Percentiles rank a stretch among this genome's conserved stretches.
Conservation (phyloP, 2,113 vertebrate genomes). For the Pteronura brasiliensis region DNA sequence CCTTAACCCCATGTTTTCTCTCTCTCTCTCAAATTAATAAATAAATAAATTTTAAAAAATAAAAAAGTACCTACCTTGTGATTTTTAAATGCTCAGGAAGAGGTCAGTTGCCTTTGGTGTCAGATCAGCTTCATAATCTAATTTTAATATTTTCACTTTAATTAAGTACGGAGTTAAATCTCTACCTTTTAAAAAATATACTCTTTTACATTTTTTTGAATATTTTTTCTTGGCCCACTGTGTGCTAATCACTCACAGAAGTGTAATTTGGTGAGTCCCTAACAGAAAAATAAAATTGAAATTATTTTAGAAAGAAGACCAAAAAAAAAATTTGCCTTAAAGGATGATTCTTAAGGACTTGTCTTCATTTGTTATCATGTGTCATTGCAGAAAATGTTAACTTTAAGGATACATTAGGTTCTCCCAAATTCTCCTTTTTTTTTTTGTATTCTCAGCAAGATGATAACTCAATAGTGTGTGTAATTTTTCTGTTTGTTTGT, state of each 20-base stretch:
- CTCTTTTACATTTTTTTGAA: not conserved
- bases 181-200: not conserved
- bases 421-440: slow-evolving; percentile 32
- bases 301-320: not conserved
- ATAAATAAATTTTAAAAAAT: too few relatives aligned
- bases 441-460: slow-evolving; percentile 48
- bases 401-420: not conserved
- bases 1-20: too few relatives aligned
- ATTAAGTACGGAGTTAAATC: not conserved
- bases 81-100: not conserved
- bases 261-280: not conserved
- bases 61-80: not conserved
- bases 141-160: not conserved
- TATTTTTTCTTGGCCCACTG: not conserved
- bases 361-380: not conserved
- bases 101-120: not conserved
- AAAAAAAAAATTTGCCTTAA: not conserved
- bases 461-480: not conserved
- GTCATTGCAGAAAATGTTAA: not conserved
- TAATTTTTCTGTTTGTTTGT: not conserved
- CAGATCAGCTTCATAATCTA: not conserved
- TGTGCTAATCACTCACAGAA: not conserved
- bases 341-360: not conserved
- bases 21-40: too few relatives aligned
- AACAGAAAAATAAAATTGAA: not conserved